Evolutionary conservation across 2,888 invertebrate genomes (phyloP).

Genomic region (Troides oblongomaculatus): DNA sequence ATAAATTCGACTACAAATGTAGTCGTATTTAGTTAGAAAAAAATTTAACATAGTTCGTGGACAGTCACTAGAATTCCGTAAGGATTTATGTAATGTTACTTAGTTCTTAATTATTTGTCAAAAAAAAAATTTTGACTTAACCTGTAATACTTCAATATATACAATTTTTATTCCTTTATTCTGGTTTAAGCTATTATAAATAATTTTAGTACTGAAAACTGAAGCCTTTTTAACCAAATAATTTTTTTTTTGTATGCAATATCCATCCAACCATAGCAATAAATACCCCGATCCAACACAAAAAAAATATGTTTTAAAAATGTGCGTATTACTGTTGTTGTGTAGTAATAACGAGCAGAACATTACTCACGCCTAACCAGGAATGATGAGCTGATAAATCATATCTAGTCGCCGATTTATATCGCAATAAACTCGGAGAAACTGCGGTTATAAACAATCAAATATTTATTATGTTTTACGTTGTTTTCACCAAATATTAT

Average conservation of each 20-base stretch:
- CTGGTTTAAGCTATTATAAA: neutral
- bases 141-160: neutral
- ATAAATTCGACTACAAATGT: slow-evolving; percentile 28
- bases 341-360: slow-evolving; percentile 62
- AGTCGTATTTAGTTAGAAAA: slow-evolving; percentile 35
- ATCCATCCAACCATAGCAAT: neutral
- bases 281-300: neutral
- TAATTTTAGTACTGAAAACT: neutral
- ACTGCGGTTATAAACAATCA: slow-evolving; percentile 68
- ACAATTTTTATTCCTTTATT: neutral
- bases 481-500: slow-evolving; percentile 8
- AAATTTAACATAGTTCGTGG: neutral
- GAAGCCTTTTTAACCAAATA: too few relatives aligned
- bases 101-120: neutral
- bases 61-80: neutral
- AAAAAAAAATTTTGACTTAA: neutral
- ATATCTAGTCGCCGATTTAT: slow-evolving; percentile 76
- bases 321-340: slow-evolving; percentile 53
- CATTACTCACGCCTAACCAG: slow-evolving; percentile 73
- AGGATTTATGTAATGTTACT: neutral
- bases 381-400: slow-evolving; percentile 77
- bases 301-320: slow-evolving; percentile 22
- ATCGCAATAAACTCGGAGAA: slow-evolving; percentile 71
- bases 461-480: slow-evolving; percentile 58
- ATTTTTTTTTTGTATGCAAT: too few relatives aligned